Conservation (phyloP, 2,113 vertebrate species). For the Platycercus adscitus region DNA sequence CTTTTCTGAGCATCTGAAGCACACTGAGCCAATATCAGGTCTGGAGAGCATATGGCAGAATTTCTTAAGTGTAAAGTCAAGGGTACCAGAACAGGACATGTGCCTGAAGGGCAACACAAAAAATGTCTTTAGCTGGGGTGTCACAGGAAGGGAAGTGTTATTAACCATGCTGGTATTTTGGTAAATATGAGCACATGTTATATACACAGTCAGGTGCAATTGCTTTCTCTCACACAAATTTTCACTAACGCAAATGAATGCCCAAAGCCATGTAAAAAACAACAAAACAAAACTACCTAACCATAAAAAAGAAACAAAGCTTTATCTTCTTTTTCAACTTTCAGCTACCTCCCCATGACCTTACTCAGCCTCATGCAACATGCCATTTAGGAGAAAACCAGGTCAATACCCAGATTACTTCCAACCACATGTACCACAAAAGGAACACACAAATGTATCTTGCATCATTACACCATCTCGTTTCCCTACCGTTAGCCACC, state of each 20-base stretch:
- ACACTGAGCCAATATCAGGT: background rate
- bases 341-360: background rate
- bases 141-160: background rate
- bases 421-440: background rate
- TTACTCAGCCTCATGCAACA: background rate
- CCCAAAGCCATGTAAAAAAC: background rate
- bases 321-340: background rate
- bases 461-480: background rate
- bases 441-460: background rate
- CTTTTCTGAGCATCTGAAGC: background rate
- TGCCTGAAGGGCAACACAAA: background rate
- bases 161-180: background rate
- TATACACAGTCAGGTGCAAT: rapidly evolving
- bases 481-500: background rate
- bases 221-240: background rate
- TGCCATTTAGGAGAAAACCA: background rate
- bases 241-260: background rate
- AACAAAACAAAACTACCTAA: background rate
- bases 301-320: background rate
- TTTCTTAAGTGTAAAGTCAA: background rate
- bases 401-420: background rate
- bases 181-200: background rate
- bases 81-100: background rate
- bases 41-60: background rate
- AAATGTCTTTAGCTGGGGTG: background rate